Evolutionary conservation across 2,113 vertebrate genomes (phyloP).

Genomic region (Eudyptes chrysolophus): DNA sequence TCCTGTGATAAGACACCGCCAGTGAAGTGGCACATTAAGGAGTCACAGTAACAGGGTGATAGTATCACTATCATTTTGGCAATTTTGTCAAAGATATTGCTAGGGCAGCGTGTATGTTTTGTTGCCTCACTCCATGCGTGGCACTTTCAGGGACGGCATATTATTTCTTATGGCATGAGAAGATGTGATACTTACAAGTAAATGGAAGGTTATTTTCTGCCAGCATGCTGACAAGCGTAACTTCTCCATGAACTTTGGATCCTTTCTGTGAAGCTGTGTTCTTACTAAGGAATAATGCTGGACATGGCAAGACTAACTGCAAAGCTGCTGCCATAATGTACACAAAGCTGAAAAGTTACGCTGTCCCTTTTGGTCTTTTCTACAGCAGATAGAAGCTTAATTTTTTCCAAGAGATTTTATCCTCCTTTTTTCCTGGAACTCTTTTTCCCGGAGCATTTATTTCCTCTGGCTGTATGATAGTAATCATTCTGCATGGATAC

Average conservation of each 20-base stretch:
- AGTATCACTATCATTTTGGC: neutral
- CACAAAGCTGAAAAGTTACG: neutral
- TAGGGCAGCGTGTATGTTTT: neutral
- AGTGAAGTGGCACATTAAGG: neutral
- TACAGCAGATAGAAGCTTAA: neutral
- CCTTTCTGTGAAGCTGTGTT: neutral
- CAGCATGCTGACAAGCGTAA: neutral
- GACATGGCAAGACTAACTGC: neutral
- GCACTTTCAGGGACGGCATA: neutral
- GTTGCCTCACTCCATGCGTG: neutral
- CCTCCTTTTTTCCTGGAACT: neutral
- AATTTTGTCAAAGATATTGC: neutral
- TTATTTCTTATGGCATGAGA: neutral
- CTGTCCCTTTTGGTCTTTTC: neutral
- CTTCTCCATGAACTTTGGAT: neutral
- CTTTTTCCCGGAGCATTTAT: neutral
- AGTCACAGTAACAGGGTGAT: neutral
- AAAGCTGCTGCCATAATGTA: neutral
- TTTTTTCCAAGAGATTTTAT: neutral
- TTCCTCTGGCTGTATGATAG: neutral
- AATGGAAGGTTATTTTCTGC: slow-evolving; percentile 1
- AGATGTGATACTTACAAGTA: neutral
- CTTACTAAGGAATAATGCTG: neutral
- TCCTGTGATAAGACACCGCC: neutral
- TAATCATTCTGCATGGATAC: slow-evolving; percentile 13